Evolutionary conservation across 2,888 invertebrate genomes (phyloP), one percentile per base, ranked within the genome.

Genomic region (Dasysyrphus albostriatus): DNA sequence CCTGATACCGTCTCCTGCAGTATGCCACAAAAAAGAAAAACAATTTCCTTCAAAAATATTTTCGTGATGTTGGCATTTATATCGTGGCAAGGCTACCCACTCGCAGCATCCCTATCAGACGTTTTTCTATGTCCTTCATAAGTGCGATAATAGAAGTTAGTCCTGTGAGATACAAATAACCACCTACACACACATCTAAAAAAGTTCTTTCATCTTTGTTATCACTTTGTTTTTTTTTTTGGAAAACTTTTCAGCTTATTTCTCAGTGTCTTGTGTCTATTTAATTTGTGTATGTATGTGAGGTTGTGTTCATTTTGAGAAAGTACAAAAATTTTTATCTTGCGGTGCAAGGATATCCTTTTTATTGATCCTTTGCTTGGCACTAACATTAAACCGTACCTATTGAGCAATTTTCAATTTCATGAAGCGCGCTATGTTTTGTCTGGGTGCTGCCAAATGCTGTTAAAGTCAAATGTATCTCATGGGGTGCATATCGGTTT

Each of bases 291-390:
- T 10, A 58, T 47, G 16, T 63, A 58, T 47, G 16, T 63, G 34
- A 54, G 3, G 10, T 65, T 10, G 34, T 16, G 39, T 44, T 39
- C 2, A 42, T 58, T 39, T 32, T 75, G 42, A 65, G 51, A 34
- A 74, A 63, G 39, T 58, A 61, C 47, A 78, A 44, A 24, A 69
- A 74, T 54, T 78, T 56, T 73, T 73, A 69, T 73, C 80, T 61
- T 56, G 58, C 32, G 42, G 65, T 77, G 59, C 67, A 73, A 81
- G 76, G 49, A 77, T 81, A 76, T 85, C 81, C 76, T 77, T 77
- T 73, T 73, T 76, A 73, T 73, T 58, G 67, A 65, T 42, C 69
- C 59, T 61, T 72, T 67, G 59, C 70, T 70, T n/a, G 75, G 49
- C 42, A 76, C 44, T 14, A 59, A 67, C 54, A 76, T 59, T 54